A percentile compares a stretch with the other conserved stretches of the same genome.
phyloP scores from a whole-genome alignment of 2,888 invertebrate genomes.

The Leucoptera coffeella region DNA sequence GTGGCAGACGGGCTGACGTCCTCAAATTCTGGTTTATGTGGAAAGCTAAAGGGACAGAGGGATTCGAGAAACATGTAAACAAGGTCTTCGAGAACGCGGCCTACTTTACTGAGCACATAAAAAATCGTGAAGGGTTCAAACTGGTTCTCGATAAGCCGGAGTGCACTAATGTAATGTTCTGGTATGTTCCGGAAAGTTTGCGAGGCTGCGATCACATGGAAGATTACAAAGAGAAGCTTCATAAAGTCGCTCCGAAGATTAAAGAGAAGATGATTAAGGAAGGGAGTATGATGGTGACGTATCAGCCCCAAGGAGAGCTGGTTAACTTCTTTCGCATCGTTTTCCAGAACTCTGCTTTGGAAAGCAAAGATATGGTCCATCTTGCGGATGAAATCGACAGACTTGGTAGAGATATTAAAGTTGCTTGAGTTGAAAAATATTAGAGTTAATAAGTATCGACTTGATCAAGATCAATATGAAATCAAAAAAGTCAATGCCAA shows the following conservation, averaged over 20 bases:
- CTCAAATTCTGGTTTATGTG: conserved; percentile 98
- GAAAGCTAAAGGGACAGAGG: conserved; percentile 86
- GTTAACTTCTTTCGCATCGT: conserved; percentile 96
- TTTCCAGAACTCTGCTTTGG: conserved; percentile 83
- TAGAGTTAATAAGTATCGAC: too few species aligned
- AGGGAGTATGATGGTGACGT: conserved; percentile 94
- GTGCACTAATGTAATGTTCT: conserved; percentile 93
- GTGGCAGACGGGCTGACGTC: conserved; percentile 91
- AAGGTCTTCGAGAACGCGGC: conserved; percentile 69
- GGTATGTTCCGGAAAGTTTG: conserved; percentile 83
- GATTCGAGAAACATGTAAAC: conserved; percentile 73
- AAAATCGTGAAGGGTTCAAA: conserved; percentile 63
- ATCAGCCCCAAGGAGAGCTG: conserved; percentile 78
- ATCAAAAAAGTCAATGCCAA: too few species aligned
- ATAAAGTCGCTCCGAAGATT: conserved; percentile 83
- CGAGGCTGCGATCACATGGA: conserved; percentile 44
- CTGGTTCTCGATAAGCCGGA: conserved; percentile 75
- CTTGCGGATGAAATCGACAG: conserved; percentile 84
- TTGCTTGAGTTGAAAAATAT: too few species aligned
- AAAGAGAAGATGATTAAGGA: conserved; percentile 94
- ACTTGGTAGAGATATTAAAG: conserved; percentile 63
- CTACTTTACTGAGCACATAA: conserved; percentile 63
- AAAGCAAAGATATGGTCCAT: conserved; percentile 77
- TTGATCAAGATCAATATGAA: too few species aligned
- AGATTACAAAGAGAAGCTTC: conserved; percentile 59